Base-by-base conservation (phyloP, 1,140 invertebrate species). In the Drosophila kurseongensis region DNA sequence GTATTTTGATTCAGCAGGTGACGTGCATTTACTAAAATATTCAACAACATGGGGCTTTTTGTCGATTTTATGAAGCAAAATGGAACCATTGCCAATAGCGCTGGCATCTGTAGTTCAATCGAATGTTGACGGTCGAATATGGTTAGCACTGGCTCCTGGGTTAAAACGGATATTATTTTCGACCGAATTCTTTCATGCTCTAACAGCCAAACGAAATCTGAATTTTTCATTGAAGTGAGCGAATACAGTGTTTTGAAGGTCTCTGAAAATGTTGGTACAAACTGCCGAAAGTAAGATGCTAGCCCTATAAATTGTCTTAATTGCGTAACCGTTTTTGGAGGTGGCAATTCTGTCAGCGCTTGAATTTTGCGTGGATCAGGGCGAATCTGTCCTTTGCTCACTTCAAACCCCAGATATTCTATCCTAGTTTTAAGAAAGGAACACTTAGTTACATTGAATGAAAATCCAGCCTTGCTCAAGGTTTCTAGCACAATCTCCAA, bases 51-150 rank as follows among this genome's bases (percentile, higher is more conserved):
- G 18, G 18, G 18, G 18, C 18, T 18, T 18, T 18, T 18, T 18
- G 18, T 18, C 18, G 18, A n/a, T n/a, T n/a, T n/a, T n/a, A n/a
- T n/a, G n/a, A 18, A 18, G 18, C 1, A 18, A 18, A 18, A 18
- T 1, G 18, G 18, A 1, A 18, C 18, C 18, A 18, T 18, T 2
- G 18, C 1, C 18, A 18, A 18, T 1, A 2, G 18, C 18, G 18
- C 18, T 18, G 18, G 18, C 18, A 18, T 18, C 18, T 18, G 18
- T 18, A 18, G 18, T 18, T 18, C 18, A 18, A 18, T 18, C 18
- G 29, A 9, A 12, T 45, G 14, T 32, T 58, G 56, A 16, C 38
- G 38, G n/a, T 29, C 38, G 13, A 42, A 56, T 56, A 56, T 56
- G 8, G 18, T 41, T 5, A 56, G 5, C n/a, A 41, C 54, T 5